Percentiles rank a stretch among this genome's conserved stretches.
These are phyloP conservation scores for Coilia nasus DNA, from an alignment of 2,797 vertebrate species.

Conservation along the genomic window DNA sequence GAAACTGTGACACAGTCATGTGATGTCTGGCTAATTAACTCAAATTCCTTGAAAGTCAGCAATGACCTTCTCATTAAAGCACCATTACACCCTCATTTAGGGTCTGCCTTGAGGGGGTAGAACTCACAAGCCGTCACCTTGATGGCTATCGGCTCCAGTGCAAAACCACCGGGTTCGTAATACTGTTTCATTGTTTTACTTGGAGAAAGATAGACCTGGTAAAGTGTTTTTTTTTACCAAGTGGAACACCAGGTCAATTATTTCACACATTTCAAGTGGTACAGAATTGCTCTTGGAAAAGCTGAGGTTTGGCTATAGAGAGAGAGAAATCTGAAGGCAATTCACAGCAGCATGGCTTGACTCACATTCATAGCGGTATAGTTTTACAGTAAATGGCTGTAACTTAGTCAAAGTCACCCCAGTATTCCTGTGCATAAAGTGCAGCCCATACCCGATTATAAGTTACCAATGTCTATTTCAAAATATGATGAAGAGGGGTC, in stretches of 20 bases:
- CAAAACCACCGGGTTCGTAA: not conserved
- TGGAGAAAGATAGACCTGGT: not conserved
- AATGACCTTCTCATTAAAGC: slow-evolving; percentile 67
- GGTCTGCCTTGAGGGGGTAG: slow-evolving; percentile 56
- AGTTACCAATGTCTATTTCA: not conserved
- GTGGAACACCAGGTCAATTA: not conserved
- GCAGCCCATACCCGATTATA: not conserved
- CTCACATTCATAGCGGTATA: not conserved
- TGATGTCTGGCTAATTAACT: slow-evolving; percentile 63
- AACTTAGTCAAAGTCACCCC: not conserved
- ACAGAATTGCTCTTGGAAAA: not conserved
- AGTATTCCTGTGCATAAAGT: not conserved
- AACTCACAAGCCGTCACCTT: slow-evolving; percentile 59
- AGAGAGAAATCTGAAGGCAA: not conserved
- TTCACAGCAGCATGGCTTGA: not conserved
- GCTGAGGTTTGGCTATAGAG: not conserved
- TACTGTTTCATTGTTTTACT: not conserved
- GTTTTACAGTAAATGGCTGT: not conserved
- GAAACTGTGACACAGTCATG: slow-evolving; percentile 55
- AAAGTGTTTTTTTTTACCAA: not conserved
- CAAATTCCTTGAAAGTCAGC: slow-evolving; percentile 66
- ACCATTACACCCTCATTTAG: slow-evolving; percentile 68
- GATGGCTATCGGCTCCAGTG: slow-evolving; percentile 42
- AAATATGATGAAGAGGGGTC: not conserved
- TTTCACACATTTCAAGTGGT: slow-evolving; percentile 6